Base-by-base conservation (phyloP, 2,888 invertebrate genomes). In the Oligia fasciuncula region DNA sequence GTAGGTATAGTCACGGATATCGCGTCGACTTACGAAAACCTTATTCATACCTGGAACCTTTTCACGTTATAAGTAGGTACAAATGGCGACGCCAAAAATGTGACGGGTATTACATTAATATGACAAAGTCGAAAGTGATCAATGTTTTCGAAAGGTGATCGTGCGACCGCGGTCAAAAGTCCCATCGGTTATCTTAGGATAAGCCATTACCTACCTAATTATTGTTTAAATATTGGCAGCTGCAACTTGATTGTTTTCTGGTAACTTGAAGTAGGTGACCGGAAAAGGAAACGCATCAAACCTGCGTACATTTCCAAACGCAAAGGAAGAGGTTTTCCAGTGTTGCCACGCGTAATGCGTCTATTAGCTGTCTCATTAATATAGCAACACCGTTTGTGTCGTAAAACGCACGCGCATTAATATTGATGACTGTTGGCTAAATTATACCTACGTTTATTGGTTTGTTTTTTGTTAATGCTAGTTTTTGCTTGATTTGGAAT, bases 341-440 rank as follows among this genome's bases (percentile, higher is more conserved):
- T 78, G 81, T 74, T 79, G 67, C 68, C 73, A 78, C 67, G 81
- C 79, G 77, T 79, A 70, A 68, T 75, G 75, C 76, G 78, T 83
- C 80, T 65, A 83, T 86, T 83, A 70, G 51, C 83, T 82, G 86
- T 83, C 84, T 84, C 80, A 86, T 79, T 86, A 81, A 68, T 68
- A 43, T 75, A 67, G 40, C 70, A 72, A 65, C 46, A 60, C 57
- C 14, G 54, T 68, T 68, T 74, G 73, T 85, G 87, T 77, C 73
- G 86, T 77, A 87, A 86, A 78, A 74, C 62, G 13, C 62, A 72
- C 43, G 17, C 51, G 19, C 80, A 77, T 85, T 77, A 80, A 86
- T 85, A 84, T 85, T 77, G 29, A 86, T 84, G 68, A 80, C 8
- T 79, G 46, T 72, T 79, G 83, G 62, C 57, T 13, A 72, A 85